Evolutionary conservation across 2,888 invertebrate species (phyloP), one percentile per base, ranked within the genome.

Genomic region (Hemaris fuciformis): DNA sequence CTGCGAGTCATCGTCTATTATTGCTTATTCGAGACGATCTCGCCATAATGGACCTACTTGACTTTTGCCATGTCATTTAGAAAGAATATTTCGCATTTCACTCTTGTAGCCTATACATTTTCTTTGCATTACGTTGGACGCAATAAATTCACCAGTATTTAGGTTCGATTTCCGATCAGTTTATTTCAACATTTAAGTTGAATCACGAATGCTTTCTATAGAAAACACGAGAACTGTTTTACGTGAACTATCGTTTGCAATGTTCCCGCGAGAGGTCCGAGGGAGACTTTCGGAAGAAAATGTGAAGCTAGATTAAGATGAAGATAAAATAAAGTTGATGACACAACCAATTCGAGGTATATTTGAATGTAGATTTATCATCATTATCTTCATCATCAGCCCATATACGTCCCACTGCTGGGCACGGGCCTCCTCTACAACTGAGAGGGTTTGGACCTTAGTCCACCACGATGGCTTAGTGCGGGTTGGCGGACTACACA

Each of bases 141-240:
- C 72, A 69, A 77, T 76, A 78, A 78, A 78, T 75, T 71, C 71
- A 57, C 62, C 68, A 61, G 73, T 72, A 75, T 75, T 68, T 70
- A 73, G 69, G 73, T 76, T 73, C 75, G 73, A 73, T 80, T 80
- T 82, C 76, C 77, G 75, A 83, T 78, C 72, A 69, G 73, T 80
- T 81, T 80, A 82, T 85, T 84, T 80, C 79, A 79, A 80, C 79
- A 81, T 80, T 81, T 78, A 77, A 74, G 68, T 74, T 72, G 78
- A 75, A 83, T 83, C 84, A 84, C 84, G 84, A 87, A 81, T 79
- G 81, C 83, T 85, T 81, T 84, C 84, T 83, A 81, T 80, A 74
- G 75, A 76, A 75, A 82, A 91, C 90, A 90, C 79, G 88, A 84
- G 83, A 91, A 91, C 82, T 87, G 87, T 87, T 90, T 91, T 88